phyloP scores from a whole-genome alignment of 2,888 invertebrate species.

The Muschampia plurimacula region DNA sequence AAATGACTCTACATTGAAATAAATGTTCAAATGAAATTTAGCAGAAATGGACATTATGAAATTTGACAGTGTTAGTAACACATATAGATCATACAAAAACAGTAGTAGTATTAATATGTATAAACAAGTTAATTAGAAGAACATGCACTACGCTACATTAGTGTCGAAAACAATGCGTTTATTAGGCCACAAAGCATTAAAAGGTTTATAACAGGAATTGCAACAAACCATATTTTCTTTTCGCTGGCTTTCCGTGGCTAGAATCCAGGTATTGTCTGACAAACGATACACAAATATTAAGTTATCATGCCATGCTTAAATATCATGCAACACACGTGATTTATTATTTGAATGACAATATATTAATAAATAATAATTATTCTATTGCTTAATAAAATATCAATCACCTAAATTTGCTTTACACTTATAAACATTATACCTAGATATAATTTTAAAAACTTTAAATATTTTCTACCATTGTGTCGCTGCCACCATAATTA shows the following conservation, averaged over 20 bases:
- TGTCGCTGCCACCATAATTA: conserved; percentile 40
- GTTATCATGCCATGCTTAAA: conserved; percentile 83
- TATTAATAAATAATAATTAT: conserved; percentile 27
- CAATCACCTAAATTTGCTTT: conserved; percentile 30
- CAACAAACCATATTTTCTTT: conserved; percentile 77
- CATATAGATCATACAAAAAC: background rate
- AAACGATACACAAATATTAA: conserved; percentile 79
- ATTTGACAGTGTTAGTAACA: conserved; percentile 9
- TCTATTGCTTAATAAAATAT: conserved; percentile 22
- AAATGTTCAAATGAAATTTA: background rate
- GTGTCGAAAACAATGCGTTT: conserved; percentile 30
- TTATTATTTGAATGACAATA: conserved; percentile 51
- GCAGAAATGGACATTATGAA: conserved; percentile 5
- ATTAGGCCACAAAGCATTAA: conserved; percentile 36
- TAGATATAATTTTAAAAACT: conserved; percentile 18
- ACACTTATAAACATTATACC: conserved; percentile 1
- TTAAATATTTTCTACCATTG: conserved; percentile 16
- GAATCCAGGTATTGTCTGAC: conserved; percentile 84
- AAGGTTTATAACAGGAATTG: conserved; percentile 61
- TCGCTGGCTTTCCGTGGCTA: conserved; percentile 79
- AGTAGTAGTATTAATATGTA: conserved; percentile 1
- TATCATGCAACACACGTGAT: conserved; percentile 71
- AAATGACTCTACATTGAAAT: background rate
- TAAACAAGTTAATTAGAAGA: conserved; percentile 31
- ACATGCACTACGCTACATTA: conserved; percentile 35